phyloP scores from a whole-genome alignment of 2,797 vertebrate species.

The Schizopygopsis pylzovi region DNA sequence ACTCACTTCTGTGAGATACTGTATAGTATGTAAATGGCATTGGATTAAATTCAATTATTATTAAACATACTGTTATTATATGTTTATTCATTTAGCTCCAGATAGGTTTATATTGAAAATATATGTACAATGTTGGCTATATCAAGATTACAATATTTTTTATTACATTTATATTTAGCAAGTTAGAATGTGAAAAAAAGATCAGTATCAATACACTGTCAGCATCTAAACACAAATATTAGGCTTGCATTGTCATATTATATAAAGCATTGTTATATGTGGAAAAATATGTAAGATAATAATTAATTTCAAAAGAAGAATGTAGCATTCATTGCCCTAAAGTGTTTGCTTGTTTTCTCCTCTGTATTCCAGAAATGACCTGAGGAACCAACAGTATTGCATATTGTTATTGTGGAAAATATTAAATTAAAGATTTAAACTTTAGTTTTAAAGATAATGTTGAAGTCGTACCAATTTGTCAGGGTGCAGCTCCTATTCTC shows the following conservation, averaged over 20 bases:
- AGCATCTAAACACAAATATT: not conserved
- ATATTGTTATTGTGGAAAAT: not conserved
- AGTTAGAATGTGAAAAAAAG: not conserved
- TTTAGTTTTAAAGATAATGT: not conserved
- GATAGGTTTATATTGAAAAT: not conserved
- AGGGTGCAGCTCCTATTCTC: not conserved
- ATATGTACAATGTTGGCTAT: not conserved
- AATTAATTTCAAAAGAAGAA: not conserved
- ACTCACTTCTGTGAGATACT: too few species aligned
- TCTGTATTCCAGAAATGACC: not conserved
- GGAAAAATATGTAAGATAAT: not conserved
- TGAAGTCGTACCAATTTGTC: conserved; percentile 1
- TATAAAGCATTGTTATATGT: not conserved
- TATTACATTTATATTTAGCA: not conserved
- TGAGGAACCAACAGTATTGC: not conserved
- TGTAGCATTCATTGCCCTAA: not conserved
- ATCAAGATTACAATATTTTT: too few species aligned
- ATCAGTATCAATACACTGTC: not conserved
- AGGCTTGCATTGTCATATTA: not conserved
- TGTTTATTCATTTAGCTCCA: not conserved
- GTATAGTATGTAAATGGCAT: not conserved
- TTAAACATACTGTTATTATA: not conserved
- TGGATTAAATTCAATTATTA: not conserved
- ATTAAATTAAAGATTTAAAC: not conserved
- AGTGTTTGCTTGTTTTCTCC: conserved; percentile 1